Conservation (phyloP, 2,113 vertebrate genomes). For the Sciurus niger region DNA sequence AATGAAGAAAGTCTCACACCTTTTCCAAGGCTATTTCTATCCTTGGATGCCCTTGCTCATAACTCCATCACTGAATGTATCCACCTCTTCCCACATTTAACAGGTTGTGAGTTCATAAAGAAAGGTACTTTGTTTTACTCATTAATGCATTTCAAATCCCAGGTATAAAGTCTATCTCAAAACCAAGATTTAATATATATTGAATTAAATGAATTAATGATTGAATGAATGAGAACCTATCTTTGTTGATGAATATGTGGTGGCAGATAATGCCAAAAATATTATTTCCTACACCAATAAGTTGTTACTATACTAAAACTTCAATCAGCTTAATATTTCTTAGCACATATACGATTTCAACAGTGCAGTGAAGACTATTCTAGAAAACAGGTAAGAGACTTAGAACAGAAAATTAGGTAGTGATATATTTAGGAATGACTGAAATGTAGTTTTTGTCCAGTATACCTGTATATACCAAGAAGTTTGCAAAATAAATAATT, state of each 20-base stretch:
- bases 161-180: neutral
- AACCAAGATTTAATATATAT: neutral
- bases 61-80: neutral
- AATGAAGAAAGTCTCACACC: neutral
- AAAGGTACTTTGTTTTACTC: neutral
- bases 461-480: neutral
- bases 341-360: neutral
- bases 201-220: neutral
- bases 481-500: slow-evolving; percentile 25
- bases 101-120: neutral
- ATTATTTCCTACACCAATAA: neutral
- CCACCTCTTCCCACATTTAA: neutral
- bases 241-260: slow-evolving; percentile 38
- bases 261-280: neutral
- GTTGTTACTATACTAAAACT: slow-evolving; percentile 2
- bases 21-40: neutral
- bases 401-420: slow-evolving; percentile 9
- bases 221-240: neutral
- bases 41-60: neutral
- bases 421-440: neutral
- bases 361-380: neutral
- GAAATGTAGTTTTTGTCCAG: slow-evolving; percentile 24
- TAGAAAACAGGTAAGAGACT: slow-evolving; percentile 29
- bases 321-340: neutral
- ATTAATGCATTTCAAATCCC: neutral